Evolutionary conservation across 2,113 vertebrate species (phyloP), one percentile per base, ranked within the genome.

Genomic region (Clarias gariepinus): DNA sequence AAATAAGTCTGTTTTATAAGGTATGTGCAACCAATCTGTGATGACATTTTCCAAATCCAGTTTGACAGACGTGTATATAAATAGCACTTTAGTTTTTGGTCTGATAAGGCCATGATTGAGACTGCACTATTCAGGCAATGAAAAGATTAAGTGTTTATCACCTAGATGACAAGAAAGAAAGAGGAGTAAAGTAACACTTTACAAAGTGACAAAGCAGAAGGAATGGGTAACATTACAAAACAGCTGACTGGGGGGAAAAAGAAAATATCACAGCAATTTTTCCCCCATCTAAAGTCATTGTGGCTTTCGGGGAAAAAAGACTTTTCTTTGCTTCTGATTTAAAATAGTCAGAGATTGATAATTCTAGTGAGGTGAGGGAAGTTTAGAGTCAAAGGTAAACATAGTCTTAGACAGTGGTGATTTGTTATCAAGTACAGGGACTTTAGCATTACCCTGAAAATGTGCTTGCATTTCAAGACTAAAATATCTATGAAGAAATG

Each of bases 141-240:
- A 68, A 81, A 87, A 63, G 64, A 81, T 87, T 33, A 63, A 81
- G 78, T 71, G 58, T 86, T 77, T 82, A 82, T 87, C 66, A 85
- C 82, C 61, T 63, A 81, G 66, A 61, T 7, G 15, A 82, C 30
- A 82, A 19, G 33, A 63, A n/a, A 82, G 57, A 19, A 82, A 16
- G 28, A 53, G 55, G 78, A 82, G 47, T n/a, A 81, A 71, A 78
- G 66, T 61, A 69, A 64, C 87, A 80, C 85, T 47, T 61, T 57
- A 83, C 60, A 68, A 82, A 60, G 76, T 19, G 53, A 41, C 58
- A 66, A 61, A 13, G 28, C n/a, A 53, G 25, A 58, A 55, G 73
- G 16, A 86, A 60, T 25, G 55, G 53, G 55, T 52, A 81, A 85
- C 66, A 86, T 69, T 80, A 57, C 52, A 71, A 80, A 86, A 80